Conservation (phyloP, 2,113 vertebrate species). For the Micromys minutus region DNA sequence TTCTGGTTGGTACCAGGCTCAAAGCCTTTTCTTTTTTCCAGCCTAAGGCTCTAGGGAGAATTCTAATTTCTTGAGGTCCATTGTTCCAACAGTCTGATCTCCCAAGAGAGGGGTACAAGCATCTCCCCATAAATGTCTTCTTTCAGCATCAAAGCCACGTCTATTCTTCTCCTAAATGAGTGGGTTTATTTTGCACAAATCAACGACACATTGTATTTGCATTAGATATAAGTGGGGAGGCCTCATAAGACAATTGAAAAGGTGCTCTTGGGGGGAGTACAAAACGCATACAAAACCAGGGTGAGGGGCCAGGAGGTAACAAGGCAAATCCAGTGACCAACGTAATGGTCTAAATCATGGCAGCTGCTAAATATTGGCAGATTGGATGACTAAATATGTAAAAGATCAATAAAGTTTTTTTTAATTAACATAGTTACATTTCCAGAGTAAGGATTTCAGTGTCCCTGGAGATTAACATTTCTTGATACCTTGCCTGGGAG, state of each 20-base stretch:
- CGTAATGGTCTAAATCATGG: not conserved
- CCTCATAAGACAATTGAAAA: not conserved
- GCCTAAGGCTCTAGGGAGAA: not conserved
- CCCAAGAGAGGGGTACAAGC: not conserved
- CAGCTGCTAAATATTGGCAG: not conserved
- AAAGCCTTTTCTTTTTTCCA: not conserved
- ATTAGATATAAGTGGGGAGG: not conserved
- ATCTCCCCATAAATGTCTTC: not conserved
- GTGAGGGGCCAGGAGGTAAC: not conserved
- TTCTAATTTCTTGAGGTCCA: not conserved
- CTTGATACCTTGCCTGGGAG: not conserved
- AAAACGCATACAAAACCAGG: not conserved
- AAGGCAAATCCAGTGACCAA: not conserved
- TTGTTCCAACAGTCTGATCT: not conserved
- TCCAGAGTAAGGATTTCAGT: not conserved
- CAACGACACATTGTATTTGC: not conserved
- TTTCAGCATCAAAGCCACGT: not conserved
- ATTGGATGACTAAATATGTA: not conserved
- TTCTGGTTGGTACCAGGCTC: not conserved
- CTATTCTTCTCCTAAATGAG: not conserved
- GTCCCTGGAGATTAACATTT: not conserved
- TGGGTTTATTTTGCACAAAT: not conserved
- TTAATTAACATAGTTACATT: not conserved
- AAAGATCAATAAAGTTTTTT: not conserved
- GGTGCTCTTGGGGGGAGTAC: not conserved